Conservation (phyloP, 2,797 vertebrate species). For the Malurus leucopterus region DNA sequence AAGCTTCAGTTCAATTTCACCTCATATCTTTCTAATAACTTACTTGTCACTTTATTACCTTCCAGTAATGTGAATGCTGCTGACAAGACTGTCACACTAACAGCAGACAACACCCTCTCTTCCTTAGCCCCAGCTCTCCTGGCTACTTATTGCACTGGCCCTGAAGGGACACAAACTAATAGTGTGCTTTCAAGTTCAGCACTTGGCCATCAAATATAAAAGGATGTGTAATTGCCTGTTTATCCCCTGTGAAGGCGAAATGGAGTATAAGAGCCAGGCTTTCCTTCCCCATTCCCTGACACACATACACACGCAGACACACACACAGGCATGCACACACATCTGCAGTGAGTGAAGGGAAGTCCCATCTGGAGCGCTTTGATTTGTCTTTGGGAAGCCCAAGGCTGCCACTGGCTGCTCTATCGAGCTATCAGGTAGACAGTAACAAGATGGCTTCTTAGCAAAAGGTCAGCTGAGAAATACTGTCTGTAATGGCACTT, state of each 20-base stretch:
- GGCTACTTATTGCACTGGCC: slow-evolving; percentile 78
- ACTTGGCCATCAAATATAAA: slow-evolving; percentile 88
- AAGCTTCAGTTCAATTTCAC: slow-evolving; percentile 85
- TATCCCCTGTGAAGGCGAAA: slow-evolving; percentile 89
- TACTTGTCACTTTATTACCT: slow-evolving; percentile 92
- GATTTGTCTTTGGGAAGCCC: slow-evolving; percentile 61
- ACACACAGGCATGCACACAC: background rate
- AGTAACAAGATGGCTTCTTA: slow-evolving; percentile 79
- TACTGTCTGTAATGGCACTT: slow-evolving; percentile 38
- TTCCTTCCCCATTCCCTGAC: slow-evolving; percentile 69
- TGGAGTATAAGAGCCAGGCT: slow-evolving; percentile 78
- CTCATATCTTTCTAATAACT: slow-evolving; percentile 93
- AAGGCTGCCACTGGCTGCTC: slow-evolving; percentile 35
- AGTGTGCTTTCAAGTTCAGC: slow-evolving; percentile 90
- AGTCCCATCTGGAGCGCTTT: slow-evolving; percentile 37
- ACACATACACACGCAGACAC: background rate
- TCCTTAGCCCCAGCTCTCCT: slow-evolving; percentile 76
- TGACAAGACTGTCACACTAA: slow-evolving; percentile 91
- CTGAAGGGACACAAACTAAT: slow-evolving; percentile 92
- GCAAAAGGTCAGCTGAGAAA: slow-evolving; percentile 69
- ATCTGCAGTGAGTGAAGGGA: slow-evolving; percentile 36
- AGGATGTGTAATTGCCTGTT: slow-evolving; percentile 95
- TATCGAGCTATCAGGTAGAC: slow-evolving; percentile 67
- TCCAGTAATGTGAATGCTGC: slow-evolving; percentile 85
- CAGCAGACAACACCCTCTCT: slow-evolving; percentile 80